Percentiles rank a stretch among this genome's conserved stretches.
Evolutionary conservation across 2,888 invertebrate genomes (phyloP).

Genomic region (Galeruca laticollis): DNA sequence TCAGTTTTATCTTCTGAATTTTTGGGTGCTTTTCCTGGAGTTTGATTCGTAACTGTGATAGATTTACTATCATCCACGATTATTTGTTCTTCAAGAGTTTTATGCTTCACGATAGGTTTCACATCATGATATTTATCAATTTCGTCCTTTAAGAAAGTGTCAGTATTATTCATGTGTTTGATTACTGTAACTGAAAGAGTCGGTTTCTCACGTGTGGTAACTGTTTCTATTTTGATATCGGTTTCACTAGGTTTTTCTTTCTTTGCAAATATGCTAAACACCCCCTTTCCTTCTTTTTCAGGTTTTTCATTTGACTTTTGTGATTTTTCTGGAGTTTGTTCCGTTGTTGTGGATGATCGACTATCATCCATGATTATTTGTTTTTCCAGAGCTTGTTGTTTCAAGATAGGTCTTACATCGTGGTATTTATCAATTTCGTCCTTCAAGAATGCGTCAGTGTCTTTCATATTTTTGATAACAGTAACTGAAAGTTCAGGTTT

Average conservation of each 20-base stretch:
- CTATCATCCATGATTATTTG: too few relatives aligned
- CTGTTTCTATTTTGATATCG: constrained; percentile 26
- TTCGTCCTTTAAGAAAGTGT: constrained; percentile 48
- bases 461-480: background rate
- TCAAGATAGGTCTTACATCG: constrained; percentile 38
- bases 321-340: constrained; percentile 13
- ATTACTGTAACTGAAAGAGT: constrained; percentile 2
- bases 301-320: constrained; percentile 6
- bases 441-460: constrained; percentile 40
- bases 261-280: constrained; percentile 42
- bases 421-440: constrained; percentile 49
- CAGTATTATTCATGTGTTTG: constrained; percentile 41
- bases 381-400: too few relatives aligned
- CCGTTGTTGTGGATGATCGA: constrained; percentile 7
- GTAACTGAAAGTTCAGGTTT: too few relatives aligned
- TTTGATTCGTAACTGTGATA: background rate
- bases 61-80: constrained; percentile 27
- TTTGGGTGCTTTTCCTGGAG: background rate
- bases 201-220: background rate
- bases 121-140: constrained; percentile 49
- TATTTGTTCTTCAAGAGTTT: constrained; percentile 12
- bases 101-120: constrained; percentile 38
- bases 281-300: constrained; percentile 32
- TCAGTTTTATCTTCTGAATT: constrained; percentile 10
- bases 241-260: constrained; percentile 40